phyloP scores from a whole-genome alignment of 2,888 invertebrate genomes.

The Drosophila fungiperda region DNA sequence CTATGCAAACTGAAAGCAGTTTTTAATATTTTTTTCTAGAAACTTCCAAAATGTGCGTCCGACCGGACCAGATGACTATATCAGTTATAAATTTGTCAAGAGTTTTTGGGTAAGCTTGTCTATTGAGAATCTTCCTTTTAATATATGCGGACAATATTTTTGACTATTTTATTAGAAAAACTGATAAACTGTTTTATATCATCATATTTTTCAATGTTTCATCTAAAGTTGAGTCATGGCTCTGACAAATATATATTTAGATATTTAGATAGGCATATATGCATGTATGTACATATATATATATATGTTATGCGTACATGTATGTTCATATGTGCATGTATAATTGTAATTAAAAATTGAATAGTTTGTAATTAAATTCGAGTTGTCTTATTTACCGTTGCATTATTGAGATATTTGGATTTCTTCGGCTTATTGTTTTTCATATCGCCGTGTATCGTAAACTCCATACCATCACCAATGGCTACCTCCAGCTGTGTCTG shows the following conservation, averaged over 20 bases:
- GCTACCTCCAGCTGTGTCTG: constrained; percentile 96
- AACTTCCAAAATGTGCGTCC: neutral
- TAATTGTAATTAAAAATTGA: constrained; percentile 14
- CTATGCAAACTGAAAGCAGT: neutral
- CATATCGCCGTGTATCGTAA: constrained; percentile 95
- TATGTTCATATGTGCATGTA: constrained; percentile 30
- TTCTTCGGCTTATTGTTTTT: constrained; percentile 93
- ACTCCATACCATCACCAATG: constrained; percentile 96
- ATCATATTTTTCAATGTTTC: neutral
- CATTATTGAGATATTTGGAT: constrained; percentile 92
- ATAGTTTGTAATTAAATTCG: constrained; percentile 19
- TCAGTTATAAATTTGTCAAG: neutral
- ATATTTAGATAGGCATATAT: no score
- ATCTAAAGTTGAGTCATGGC: neutral
- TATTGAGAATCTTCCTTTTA: neutral
- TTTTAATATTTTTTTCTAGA: neutral
- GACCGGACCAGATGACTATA: neutral
- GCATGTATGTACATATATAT: neutral
- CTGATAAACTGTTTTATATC: neutral
- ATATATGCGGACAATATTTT: neutral
- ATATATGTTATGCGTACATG: constrained; percentile 28
- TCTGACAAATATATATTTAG: neutral
- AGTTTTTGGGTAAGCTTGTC: neutral
- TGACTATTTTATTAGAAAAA: no score
- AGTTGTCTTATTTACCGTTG: constrained; percentile 86